These are phyloP conservation scores for Rhodeus uyekii DNA, from an alignment of 2,797 vertebrate species.

Conservation along the genomic window DNA sequence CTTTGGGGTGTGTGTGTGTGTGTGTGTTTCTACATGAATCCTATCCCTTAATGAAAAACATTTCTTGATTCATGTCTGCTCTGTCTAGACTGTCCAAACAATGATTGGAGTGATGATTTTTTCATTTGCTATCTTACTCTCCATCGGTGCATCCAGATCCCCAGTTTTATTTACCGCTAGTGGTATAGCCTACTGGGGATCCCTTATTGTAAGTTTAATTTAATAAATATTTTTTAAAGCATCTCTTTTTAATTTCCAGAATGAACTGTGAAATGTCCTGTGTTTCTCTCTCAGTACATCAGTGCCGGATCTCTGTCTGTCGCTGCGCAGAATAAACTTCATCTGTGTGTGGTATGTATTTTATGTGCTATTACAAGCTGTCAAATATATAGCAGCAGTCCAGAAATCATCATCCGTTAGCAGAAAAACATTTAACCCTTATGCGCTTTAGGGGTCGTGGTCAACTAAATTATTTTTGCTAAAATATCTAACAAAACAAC, in stretches of 20 bases:
- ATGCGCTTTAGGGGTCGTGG: background rate
- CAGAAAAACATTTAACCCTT: background rate
- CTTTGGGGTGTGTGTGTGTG: background rate
- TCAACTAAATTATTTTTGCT: background rate
- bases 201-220: background rate
- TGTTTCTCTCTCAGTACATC: background rate
- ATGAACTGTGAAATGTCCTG: background rate
- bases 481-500: background rate
- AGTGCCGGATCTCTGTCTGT: background rate
- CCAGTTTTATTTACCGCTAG: fast-evolving
- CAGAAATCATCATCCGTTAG: background rate
- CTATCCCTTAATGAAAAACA: background rate
- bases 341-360: background rate
- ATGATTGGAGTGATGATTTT: background rate
- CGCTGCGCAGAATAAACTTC: background rate
- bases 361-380: background rate
- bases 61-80: background rate
- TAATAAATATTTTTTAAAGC: background rate
- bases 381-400: background rate
- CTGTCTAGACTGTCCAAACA: background rate
- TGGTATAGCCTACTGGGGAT: background rate
- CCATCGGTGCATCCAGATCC: fast-evolving
- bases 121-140: background rate
- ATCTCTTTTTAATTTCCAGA: background rate
- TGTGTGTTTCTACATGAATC: background rate